A percentile compares a stretch with the other conserved stretches of the same genome.
Conservation (phyloP, 2,113 vertebrate genomes). For the Ciconia maguari region DNA sequence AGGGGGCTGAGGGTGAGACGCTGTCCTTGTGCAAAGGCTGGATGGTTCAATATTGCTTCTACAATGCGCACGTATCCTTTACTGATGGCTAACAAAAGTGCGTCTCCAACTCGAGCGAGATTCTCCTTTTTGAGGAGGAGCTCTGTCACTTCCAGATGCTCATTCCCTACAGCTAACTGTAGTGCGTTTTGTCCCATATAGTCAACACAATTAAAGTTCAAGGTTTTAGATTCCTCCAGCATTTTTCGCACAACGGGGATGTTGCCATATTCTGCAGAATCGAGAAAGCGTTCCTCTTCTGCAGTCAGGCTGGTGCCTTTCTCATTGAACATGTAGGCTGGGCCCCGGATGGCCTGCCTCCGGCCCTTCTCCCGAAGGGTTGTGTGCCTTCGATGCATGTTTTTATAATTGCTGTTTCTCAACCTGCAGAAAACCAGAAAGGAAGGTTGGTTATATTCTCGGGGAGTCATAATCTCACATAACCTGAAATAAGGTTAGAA, state of each 20-base stretch:
- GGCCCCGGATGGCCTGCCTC: slow-evolving; percentile 91
- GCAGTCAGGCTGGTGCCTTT: slow-evolving; percentile 89
- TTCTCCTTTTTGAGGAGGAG: slow-evolving; percentile 94
- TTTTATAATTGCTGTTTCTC: slow-evolving; percentile 72
- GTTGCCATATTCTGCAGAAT: slow-evolving; percentile 95
- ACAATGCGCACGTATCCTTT: slow-evolving; percentile 97
- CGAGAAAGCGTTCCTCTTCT: slow-evolving; percentile 92
- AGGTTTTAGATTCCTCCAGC: slow-evolving; percentile 95
- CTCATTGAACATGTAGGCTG: slow-evolving; percentile 98
- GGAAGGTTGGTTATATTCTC: neutral
- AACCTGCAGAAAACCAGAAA: slow-evolving; percentile 52
- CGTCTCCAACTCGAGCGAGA: slow-evolving; percentile 90
- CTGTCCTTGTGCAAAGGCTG: slow-evolving; percentile 88
- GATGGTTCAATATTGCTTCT: slow-evolving; percentile 91
- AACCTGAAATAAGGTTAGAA: neutral
- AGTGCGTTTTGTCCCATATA: slow-evolving; percentile 98
- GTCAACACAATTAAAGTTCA: slow-evolving; percentile 95
- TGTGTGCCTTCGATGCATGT: slow-evolving; percentile 92
- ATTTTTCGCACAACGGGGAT: slow-evolving; percentile 96
- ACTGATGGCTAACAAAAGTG: slow-evolving; percentile 90
- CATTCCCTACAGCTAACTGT: slow-evolving; percentile 93
- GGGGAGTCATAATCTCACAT: too few species aligned
- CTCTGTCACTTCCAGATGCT: slow-evolving; percentile 95
- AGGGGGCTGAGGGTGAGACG: slow-evolving; percentile 87
- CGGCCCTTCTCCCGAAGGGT: slow-evolving; percentile 94